phyloP scores from a whole-genome alignment of 1,140 invertebrate genomes.

The Drosophila kurseongensis region DNA sequence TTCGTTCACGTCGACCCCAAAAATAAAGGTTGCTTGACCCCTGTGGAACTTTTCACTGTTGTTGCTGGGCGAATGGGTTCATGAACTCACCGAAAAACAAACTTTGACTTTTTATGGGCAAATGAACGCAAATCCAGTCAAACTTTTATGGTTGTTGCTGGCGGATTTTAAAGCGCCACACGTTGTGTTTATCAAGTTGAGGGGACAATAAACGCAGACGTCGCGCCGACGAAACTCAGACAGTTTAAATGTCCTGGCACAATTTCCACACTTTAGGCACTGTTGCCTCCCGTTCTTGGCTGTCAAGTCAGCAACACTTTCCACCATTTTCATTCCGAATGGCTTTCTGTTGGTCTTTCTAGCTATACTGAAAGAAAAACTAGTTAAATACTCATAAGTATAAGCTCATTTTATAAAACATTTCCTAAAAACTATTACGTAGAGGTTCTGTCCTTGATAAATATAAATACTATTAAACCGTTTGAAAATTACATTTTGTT shows the following conservation, averaged over 20 bases:
- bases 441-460: too few species aligned
- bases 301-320: conserved; percentile 40
- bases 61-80: conserved; percentile 48
- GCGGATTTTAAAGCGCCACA: conserved; percentile 55
- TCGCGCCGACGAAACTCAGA: conserved; percentile 38
- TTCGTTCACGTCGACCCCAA: conserved; percentile 19
- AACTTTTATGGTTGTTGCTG: conserved; percentile 59
- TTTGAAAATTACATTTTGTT: too few species aligned
- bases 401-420: not conserved
- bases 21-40: conserved; percentile 47
- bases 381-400: not conserved
- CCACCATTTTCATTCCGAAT: conserved; percentile 45
- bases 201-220: conserved; percentile 50
- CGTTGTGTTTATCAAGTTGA: conserved; percentile 52
- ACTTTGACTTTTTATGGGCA: conserved; percentile 75
- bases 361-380: conserved; percentile 6
- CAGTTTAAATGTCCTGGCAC: conserved; percentile 42
- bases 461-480: too few species aligned
- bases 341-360: conserved; percentile 5
- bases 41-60: conserved; percentile 29
- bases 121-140: conserved; percentile 47
- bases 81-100: conserved; percentile 72
- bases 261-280: conserved; percentile 19
- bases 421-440: not conserved
- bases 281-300: conserved; percentile 12